Percentiles rank a stretch among this genome's conserved stretches.
Conservation (phyloP, 2,113 vertebrate genomes). For the Felis chaus region DNA sequence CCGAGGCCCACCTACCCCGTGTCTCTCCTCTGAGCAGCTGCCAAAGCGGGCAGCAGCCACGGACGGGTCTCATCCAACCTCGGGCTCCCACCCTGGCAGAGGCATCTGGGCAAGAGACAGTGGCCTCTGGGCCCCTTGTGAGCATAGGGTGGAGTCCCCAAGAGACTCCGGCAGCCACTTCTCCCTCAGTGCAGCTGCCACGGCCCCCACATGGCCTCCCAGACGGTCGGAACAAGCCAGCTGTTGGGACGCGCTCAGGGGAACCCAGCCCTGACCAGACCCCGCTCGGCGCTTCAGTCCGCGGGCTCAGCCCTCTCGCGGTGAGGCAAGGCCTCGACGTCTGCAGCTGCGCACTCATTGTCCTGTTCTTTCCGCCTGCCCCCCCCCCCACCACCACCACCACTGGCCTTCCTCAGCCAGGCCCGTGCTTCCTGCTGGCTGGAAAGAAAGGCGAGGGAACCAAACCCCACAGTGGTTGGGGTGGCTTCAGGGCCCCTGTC, state of each 20-base stretch:
- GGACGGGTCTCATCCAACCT: not conserved
- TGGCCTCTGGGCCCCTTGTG: not conserved
- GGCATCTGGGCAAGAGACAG: not conserved
- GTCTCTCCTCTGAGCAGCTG: not conserved
- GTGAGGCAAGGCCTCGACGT: not conserved
- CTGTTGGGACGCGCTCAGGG: not conserved
- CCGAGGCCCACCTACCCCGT: not conserved
- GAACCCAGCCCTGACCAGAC: too few relatives aligned
- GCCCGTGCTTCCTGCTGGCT: not conserved
- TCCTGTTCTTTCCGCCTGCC: not conserved
- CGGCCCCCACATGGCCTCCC: not conserved
- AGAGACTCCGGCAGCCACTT: not conserved
- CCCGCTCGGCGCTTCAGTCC: not conserved
- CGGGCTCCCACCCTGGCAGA: not conserved
- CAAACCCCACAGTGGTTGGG: not conserved
- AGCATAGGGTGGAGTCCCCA: not conserved
- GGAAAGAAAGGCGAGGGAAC: not conserved
- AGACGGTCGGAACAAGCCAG: not conserved
- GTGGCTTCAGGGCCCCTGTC: not conserved
- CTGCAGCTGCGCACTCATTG: not conserved
- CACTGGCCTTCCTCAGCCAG: not conserved
- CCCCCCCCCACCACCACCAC: fast-evolving
- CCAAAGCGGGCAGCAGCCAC: not conserved
- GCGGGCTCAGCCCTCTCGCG: fast-evolving
- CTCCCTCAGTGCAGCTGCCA: not conserved